Conservation (phyloP, 64 coral and sea anemone genomes). For the Porites lutea region DNA sequence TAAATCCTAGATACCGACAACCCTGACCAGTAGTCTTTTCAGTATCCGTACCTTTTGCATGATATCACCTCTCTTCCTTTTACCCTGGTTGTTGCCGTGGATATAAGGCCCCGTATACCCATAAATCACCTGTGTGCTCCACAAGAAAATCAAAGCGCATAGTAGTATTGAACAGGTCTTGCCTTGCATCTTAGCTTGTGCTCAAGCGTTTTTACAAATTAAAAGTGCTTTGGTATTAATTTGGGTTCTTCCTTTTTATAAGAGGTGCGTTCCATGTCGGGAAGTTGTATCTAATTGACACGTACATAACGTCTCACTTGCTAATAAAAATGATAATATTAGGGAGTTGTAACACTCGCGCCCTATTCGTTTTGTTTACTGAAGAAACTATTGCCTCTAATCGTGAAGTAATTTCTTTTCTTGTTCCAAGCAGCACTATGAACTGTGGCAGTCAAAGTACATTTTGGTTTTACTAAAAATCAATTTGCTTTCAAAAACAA, state of each 20-base stretch:
- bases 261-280: not conserved
- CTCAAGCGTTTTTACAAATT: too few relatives aligned
- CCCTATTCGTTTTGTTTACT: not conserved
- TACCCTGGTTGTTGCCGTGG: too few relatives aligned
- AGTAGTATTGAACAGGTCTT: not conserved
- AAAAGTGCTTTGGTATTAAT: not conserved
- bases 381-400: not conserved
- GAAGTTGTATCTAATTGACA: slow-evolving; percentile 18
- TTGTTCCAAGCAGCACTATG: not conserved
- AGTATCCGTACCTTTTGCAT: not conserved
- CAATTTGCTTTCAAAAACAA: too few relatives aligned
- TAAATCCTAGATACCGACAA: too few relatives aligned
- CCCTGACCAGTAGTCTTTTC: too few relatives aligned
- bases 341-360: not conserved
- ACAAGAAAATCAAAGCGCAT: slow-evolving; percentile 4
- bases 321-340: not conserved
- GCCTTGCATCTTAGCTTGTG: not conserved
- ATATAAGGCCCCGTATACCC: not conserved
- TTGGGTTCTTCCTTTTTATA: not conserved
- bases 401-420: not conserved
- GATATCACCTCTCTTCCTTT: not conserved
- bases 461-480: not conserved
- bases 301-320: not conserved
- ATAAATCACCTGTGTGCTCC: not conserved
- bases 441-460: not conserved